Evolutionary conservation across 2,113 vertebrate species (phyloP).

Genomic region (Synodontis membranacea): DNA sequence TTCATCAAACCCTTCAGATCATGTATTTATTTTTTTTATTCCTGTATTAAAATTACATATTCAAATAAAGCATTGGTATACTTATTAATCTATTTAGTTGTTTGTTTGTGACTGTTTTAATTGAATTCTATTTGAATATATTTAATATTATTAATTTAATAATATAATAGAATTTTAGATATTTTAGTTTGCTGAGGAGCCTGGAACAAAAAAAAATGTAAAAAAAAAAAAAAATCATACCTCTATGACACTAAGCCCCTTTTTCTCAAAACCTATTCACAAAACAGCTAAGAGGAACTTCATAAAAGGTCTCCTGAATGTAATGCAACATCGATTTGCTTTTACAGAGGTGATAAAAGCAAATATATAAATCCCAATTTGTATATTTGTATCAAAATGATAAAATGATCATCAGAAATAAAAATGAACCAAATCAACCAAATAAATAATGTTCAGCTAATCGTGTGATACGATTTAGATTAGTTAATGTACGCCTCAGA

Average conservation of each 20-base stretch:
- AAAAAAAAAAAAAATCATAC: too few relatives aligned
- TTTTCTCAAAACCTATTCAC: too few relatives aligned
- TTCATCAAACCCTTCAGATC: not conserved
- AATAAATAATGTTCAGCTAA: not conserved
- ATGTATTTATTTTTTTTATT: not conserved
- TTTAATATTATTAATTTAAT: too few relatives aligned
- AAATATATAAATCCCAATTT: too few relatives aligned
- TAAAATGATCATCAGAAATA: not conserved
- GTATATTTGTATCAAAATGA: not conserved
- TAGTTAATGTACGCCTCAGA: not conserved
- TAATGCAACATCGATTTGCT: not conserved
- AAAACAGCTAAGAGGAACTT: too few relatives aligned
- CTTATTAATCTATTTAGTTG: not conserved
- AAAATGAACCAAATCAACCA: not conserved
- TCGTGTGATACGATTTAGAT: not conserved
- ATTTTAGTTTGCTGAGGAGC: too few relatives aligned
- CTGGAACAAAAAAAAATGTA: too few relatives aligned
- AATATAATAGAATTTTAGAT: too few relatives aligned
- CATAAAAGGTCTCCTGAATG: not conserved
- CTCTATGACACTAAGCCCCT: too few relatives aligned
- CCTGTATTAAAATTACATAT: not conserved
- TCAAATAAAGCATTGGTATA: not conserved
- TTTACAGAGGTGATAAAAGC: too few relatives aligned
- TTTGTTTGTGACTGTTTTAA: too few relatives aligned
- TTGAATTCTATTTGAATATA: too few relatives aligned